These are phyloP conservation scores for Aurelia coerulea DNA, from an alignment of 30 jellyfish, hydroid and myxozoan species.

Conservation along the genomic window DNA sequence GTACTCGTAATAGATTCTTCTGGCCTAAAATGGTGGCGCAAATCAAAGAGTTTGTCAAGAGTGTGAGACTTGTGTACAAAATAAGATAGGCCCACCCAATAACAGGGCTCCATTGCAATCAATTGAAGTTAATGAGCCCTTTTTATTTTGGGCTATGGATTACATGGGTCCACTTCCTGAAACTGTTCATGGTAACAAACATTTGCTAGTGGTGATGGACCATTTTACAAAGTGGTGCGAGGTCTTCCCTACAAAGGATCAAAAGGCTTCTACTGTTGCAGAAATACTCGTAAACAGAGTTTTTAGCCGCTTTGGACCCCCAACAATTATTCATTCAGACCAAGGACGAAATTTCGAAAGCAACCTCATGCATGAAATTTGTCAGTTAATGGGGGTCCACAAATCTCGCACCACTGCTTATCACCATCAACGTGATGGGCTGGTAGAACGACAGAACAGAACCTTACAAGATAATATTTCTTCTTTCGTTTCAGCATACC, in stretches of 20 bases:
- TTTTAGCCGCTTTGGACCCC: slow-evolving; percentile 68
- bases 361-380: slow-evolving; percentile 53
- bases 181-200: slow-evolving; percentile 36
- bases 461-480: slow-evolving; percentile 39
- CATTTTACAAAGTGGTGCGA: slow-evolving; percentile 79
- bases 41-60: slow-evolving; percentile 13
- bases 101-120: slow-evolving; percentile 38
- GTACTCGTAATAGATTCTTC: slow-evolving; percentile 51
- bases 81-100: slow-evolving; percentile 8
- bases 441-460: slow-evolving; percentile 32
- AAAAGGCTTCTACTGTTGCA: slow-evolving; percentile 46
- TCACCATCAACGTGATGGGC: slow-evolving; percentile 67
- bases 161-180: slow-evolving; percentile 32
- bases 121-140: slow-evolving; percentile 43
- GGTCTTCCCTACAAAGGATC: slow-evolving; percentile 54
- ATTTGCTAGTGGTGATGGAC: slow-evolving; percentile 61
- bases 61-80: slow-evolving; percentile 58
- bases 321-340: slow-evolving; percentile 63
- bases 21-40: slow-evolving; percentile 52
- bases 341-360: slow-evolving; percentile 53
- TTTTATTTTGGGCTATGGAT: slow-evolving; percentile 44
- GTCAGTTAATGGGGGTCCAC: slow-evolving; percentile 40
- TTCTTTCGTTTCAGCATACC: slow-evolving; percentile 48
- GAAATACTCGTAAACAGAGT: slow-evolving; percentile 41
- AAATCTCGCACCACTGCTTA: slow-evolving; percentile 48